Conservation (phyloP, 2,888 invertebrate genomes). For the Ochropleura plecta region DNA sequence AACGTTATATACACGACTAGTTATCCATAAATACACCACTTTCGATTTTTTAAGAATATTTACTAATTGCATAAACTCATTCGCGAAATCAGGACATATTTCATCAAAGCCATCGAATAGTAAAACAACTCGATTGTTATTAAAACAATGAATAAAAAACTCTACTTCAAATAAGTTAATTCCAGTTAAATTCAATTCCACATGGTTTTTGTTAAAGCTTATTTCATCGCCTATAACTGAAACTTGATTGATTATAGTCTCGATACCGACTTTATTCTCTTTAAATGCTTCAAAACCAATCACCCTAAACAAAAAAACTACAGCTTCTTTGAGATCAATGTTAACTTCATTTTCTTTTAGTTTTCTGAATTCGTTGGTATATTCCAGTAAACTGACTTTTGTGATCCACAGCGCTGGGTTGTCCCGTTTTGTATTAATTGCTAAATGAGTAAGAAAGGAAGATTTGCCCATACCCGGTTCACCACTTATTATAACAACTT, state of each 20-base stretch:
- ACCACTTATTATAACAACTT: slow-evolving; percentile 58
- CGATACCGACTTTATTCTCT: not conserved
- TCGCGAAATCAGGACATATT: slow-evolving; percentile 61
- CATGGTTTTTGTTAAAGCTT: not conserved
- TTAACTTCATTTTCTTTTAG: slow-evolving; percentile 25
- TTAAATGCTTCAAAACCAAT: slow-evolving; percentile 20
- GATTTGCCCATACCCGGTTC: slow-evolving; percentile 68
- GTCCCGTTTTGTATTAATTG: slow-evolving; percentile 55
- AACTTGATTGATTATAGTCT: slow-evolving; percentile 12
- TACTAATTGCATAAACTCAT: slow-evolving; percentile 51
- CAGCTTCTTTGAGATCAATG: slow-evolving; percentile 25
- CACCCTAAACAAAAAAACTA: slow-evolving; percentile 34
- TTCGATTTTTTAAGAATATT: slow-evolving; percentile 45
- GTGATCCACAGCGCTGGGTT: slow-evolving; percentile 55
- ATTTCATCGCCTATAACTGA: slow-evolving; percentile 18
- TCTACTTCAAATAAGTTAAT: slow-evolving; percentile 47
- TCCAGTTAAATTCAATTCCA: slow-evolving; percentile 11
- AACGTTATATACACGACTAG: slow-evolving; percentile 56
- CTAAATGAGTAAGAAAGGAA: slow-evolving; percentile 59
- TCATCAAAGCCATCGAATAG: slow-evolving; percentile 67
- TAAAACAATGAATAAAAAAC: slow-evolving; percentile 52
- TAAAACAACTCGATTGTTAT: slow-evolving; percentile 43
- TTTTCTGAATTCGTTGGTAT: slow-evolving; percentile 25
- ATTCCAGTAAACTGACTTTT: slow-evolving; percentile 58
- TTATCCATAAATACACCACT: slow-evolving; percentile 56